These are phyloP conservation scores for Catharus bicknelli DNA, from an alignment of 2,113 vertebrate species.

Conservation along the genomic window DNA sequence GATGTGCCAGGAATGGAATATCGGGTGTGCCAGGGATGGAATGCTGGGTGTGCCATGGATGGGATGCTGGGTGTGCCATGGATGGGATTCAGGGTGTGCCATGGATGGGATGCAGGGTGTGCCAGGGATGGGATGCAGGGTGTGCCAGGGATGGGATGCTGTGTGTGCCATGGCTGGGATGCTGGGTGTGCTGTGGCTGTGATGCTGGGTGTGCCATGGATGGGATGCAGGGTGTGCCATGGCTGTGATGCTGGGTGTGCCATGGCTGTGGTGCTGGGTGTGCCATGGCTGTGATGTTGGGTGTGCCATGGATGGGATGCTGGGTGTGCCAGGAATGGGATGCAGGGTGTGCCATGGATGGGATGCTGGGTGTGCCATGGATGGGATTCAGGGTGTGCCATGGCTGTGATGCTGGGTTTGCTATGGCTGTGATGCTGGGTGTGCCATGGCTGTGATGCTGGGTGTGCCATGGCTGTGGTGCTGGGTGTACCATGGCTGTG, in stretches of 20 bases:
- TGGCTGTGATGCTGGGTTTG: not conserved
- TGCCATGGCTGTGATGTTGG: fast-evolving
- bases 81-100: too few species aligned
- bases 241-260: not conserved
- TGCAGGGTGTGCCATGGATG: too few species aligned
- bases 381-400: fast-evolving
- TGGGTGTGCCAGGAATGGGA: too few species aligned
- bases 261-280: fast-evolving
- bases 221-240: too few species aligned
- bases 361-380: not conserved
- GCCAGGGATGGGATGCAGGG: not conserved
- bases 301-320: not conserved
- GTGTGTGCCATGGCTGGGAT: too few species aligned
- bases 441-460: too few species aligned
- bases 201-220: too few species aligned
- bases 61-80: not conserved
- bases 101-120: not conserved
- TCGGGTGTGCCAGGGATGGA: not conserved
- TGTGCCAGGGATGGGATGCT: not conserved
- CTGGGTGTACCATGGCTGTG: too few species aligned
- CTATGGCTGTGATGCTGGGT: too few species aligned
- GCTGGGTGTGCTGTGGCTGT: not conserved
- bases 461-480: too few species aligned
- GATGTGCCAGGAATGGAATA: too few species aligned
- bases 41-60: not conserved